Evolutionary conservation across 2,113 vertebrate genomes (phyloP).

Genomic region (Smithornis capensis): DNA sequence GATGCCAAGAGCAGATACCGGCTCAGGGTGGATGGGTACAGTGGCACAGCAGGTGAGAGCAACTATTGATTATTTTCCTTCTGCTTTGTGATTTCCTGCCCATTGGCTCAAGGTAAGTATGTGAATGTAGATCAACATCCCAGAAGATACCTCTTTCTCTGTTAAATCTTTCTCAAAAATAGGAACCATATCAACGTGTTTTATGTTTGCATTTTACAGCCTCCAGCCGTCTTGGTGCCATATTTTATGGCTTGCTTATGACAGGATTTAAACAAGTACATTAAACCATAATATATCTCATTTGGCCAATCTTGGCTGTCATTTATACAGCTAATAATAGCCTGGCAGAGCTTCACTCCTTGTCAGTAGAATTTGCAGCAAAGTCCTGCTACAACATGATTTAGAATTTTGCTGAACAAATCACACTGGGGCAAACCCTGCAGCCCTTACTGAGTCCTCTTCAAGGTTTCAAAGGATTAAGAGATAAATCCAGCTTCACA

Average conservation of each 20-base stretch:
- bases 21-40: conserved; percentile 91
- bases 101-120: not conserved
- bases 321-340: not conserved
- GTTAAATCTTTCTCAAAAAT: not conserved
- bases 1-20: conserved; percentile 88
- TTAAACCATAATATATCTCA: not conserved
- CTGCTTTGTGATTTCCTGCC: not conserved
- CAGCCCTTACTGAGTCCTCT: not conserved
- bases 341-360: not conserved
- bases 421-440: not conserved
- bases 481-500: not conserved
- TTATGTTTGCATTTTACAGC: not conserved
- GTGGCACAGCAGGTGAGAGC: conserved; percentile 87
- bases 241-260: not conserved
- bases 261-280: not conserved
- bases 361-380: not conserved
- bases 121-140: not conserved
- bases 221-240: not conserved
- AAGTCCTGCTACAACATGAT: not conserved
- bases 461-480: not conserved
- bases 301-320: not conserved
- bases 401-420: not conserved
- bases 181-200: not conserved
- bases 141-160: not conserved
- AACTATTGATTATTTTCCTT: fast-evolving